Percentiles rank a stretch among this genome's conserved stretches.
phyloP scores from a whole-genome alignment of 1,140 invertebrate species.

The Rhyzopertha dominica region DNA sequence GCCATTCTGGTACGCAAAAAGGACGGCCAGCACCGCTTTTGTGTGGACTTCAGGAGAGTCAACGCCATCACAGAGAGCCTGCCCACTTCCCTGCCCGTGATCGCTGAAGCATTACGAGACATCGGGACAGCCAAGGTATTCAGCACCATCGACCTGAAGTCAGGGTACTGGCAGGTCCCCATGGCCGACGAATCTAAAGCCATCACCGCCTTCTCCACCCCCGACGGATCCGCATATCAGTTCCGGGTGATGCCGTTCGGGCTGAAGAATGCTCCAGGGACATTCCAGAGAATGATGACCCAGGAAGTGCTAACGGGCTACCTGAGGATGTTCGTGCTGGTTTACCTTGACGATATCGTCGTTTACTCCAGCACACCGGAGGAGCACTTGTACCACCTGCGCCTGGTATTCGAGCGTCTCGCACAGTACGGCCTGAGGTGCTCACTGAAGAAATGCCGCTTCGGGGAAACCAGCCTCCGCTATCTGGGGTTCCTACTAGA shows the following conservation, averaged over 20 bases:
- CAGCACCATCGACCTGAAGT: slow-evolving; percentile 34
- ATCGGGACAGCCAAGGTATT: slow-evolving; percentile 26
- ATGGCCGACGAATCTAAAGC: slow-evolving; percentile 34
- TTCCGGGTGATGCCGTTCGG: too few relatives aligned
- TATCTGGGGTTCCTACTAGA: slow-evolving; percentile 12
- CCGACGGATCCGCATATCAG: slow-evolving; percentile 17
- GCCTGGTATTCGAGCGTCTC: slow-evolving; percentile 14
- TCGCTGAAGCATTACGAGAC: slow-evolving; percentile 15
- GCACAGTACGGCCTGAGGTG: slow-evolving; percentile 3
- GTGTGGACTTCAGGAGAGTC: too few relatives aligned
- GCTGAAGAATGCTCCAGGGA: too few relatives aligned
- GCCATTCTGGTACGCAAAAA: slow-evolving; percentile 48
- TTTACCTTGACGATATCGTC: slow-evolving; percentile 20
- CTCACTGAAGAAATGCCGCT: slow-evolving; percentile 9
- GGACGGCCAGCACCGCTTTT: slow-evolving; percentile 44
- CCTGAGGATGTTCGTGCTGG: slow-evolving; percentile 13
- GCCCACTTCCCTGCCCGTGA: slow-evolving; percentile 26
- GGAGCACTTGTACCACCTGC: slow-evolving; percentile 13
- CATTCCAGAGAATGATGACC: too few relatives aligned
- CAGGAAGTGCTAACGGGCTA: slow-evolving; percentile 15
- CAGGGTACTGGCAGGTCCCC: slow-evolving; percentile 43
- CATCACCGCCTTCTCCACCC: slow-evolving; percentile 44
- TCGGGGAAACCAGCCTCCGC: neutral
- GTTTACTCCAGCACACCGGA: too few relatives aligned
- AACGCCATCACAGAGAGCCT: slow-evolving; percentile 44